A percentile compares a stretch with the other conserved stretches of the same genome.
Conservation (phyloP, 2,888 invertebrate species). For the Diarsia dahlii region DNA sequence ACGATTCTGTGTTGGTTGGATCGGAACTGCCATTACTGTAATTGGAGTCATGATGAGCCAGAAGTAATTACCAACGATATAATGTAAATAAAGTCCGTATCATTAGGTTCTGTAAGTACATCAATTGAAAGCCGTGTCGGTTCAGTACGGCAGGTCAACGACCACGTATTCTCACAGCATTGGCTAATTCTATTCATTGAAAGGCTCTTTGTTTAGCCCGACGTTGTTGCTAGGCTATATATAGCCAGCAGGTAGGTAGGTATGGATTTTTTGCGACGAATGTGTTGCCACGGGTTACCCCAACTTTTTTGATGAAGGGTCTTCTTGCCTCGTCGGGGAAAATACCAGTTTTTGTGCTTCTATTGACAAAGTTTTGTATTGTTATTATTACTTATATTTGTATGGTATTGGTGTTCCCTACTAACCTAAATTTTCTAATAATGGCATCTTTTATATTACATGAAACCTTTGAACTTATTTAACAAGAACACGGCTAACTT, state of each 20-base stretch:
- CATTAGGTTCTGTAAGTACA: slow-evolving; percentile 28
- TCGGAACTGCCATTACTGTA: slow-evolving; percentile 12
- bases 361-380: slow-evolving; percentile 35
- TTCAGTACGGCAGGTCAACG: slow-evolving; percentile 58
- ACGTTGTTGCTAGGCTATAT: slow-evolving; percentile 57
- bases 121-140: slow-evolving; percentile 49
- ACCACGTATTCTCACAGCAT: slow-evolving; percentile 61
- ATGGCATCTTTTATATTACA: background rate
- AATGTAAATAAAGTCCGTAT: slow-evolving; percentile 30
- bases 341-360: slow-evolving; percentile 45
- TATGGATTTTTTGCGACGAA: slow-evolving; percentile 43
- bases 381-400: slow-evolving; percentile 20
- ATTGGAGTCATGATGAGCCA: slow-evolving; percentile 28
- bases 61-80: slow-evolving; percentile 20
- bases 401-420: background rate
- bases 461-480: slow-evolving; percentile 2
- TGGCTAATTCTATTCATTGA: slow-evolving; percentile 64
- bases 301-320: slow-evolving; percentile 32
- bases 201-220: slow-evolving; percentile 55
- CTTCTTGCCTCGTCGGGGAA: slow-evolving; percentile 31
- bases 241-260: slow-evolving; percentile 24
- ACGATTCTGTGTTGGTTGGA: background rate
- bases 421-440: slow-evolving; percentile 11
- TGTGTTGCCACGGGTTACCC: slow-evolving; percentile 47
- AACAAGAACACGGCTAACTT: background rate